Base-by-base conservation (phyloP, 2,888 invertebrate species). In the Pyrrhia umbra region DNA sequence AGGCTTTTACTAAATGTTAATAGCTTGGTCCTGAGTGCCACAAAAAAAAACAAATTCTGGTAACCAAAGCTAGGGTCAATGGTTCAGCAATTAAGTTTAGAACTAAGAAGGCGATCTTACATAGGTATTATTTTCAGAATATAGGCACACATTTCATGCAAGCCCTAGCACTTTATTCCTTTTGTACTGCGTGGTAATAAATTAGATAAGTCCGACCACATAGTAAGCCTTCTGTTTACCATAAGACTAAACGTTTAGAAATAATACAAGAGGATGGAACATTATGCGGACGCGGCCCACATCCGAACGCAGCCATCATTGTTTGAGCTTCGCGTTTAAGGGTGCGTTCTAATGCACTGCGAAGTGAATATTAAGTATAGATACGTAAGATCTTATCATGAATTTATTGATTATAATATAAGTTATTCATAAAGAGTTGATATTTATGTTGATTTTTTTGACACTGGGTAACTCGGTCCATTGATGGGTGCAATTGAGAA, bases 281-380 rank as follows among this genome's bases (percentile, higher is more conserved):
- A 58, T 75, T 66, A 61, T 61, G 54, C 54, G 61, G 46, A 79
- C 58, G 66, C 77, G 66, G 68, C 82, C 71, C 77, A 82, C 82
- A 83, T 83, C 83, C 83, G 80, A 82, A 67, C 56, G 65, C 66
- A 78, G 79, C 70, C 68, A 73, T 69, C 77, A 85, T 83, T 81
- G 84, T 85, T 72, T 72, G 47, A 52, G 55, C 62, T 68, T 58
- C 66, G 62, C 64, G 65, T 67, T 85, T 80, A 80, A 74, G 71
- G 80, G 79, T 63, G 16, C 45, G 69, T 65, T 60, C 67, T n/a
- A n/a, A 27, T 43, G 27, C 3, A n/a, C 2, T 13, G 13, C 9
- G 3, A 46, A 16, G 16, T 39, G 2, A 46, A 43, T 9, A 27
- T 27, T 27, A 2, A 1, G 0, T 2, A 8, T 27, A 10, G n/a